Percentiles rank a stretch among this genome's conserved stretches.
Conservation (phyloP, 2,113 vertebrate genomes). For the Bos indicus region DNA sequence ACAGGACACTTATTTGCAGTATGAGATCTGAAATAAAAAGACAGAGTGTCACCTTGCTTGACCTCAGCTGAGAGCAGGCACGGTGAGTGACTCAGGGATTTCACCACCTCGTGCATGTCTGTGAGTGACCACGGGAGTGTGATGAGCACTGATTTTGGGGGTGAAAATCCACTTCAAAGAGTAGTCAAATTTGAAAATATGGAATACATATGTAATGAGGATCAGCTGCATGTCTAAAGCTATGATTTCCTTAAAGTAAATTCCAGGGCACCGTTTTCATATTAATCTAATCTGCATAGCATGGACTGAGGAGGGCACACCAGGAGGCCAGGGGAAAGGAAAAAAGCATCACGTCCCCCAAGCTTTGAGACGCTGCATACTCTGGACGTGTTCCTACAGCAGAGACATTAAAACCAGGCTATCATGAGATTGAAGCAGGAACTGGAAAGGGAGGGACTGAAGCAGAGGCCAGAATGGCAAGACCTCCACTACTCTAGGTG, state of each 20-base stretch:
- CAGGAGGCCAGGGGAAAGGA: neutral
- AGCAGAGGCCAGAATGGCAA: neutral
- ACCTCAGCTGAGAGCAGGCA: neutral
- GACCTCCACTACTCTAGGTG: neutral
- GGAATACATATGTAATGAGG: neutral
- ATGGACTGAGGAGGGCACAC: neutral
- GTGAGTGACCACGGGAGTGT: neutral
- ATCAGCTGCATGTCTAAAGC: neutral
- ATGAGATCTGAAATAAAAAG: neutral
- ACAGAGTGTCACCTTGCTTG: neutral
- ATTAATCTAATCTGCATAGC: neutral
- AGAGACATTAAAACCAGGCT: neutral
- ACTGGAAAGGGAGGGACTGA: neutral
- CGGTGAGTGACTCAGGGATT: neutral
- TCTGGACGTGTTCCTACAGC: neutral
- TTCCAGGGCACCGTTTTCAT: neutral
- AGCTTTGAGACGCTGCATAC: neutral
- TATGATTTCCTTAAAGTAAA: neutral
- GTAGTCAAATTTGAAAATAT: neutral
- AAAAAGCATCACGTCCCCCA: neutral
- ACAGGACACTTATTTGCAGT: neutral
- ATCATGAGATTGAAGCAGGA: neutral
- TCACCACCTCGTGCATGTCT: rapidly evolving
- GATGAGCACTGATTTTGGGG: neutral
- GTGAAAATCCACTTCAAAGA: neutral